Base-by-base conservation (phyloP, 2,797 vertebrate genomes). In the Eurystomus glaucurus region DNA sequence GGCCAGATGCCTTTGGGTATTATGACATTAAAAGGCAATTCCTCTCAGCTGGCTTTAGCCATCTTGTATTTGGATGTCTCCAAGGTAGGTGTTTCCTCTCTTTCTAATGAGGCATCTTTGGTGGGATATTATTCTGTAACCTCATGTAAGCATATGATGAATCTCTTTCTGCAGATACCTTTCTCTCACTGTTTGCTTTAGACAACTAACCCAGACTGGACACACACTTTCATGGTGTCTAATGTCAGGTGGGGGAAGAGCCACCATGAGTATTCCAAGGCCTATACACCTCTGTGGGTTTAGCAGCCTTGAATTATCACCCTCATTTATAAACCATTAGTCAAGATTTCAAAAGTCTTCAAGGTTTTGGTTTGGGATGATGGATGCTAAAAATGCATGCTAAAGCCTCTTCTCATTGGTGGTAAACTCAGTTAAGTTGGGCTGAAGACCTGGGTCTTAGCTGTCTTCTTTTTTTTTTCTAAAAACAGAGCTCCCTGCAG, bases 31-130 rank as follows among this genome's bases (percentile, higher is more conserved):
- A 85, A 81, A 52, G 28, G 3, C 33, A 35, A 22, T 78, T 78
- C 22, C 4, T 78, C 54, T 11, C 37, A 83, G 48, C 10, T 11
- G 41, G 2, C 33, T 57, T 57, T 15, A 78, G 17, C 19, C 39
- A 22, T 54, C 14, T 71, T 39, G 90, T 9, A 48, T 33, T 48
- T 43, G 10, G 3, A 13, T 57, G 41, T 46, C n/a, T 74, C 16
- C 19, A 48, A 46, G 48, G 16, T 19, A 78, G 4, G 29, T 62
- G 4, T 29, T 83, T 62, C n/a, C 15, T 55, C 29, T 71, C 14
- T 16, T 18, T 74, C 10, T 55, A 46, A 22, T 0, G 6, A 57
- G 8, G 28, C 14, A 71, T 0, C 14, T 55, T 18, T 61, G 22
- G 14, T 60, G 23, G 51, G 20, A 82, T 10, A 28, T 35, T 55